Base-by-base conservation (phyloP, 2,888 invertebrate genomes). In the Noctua pronuba region DNA sequence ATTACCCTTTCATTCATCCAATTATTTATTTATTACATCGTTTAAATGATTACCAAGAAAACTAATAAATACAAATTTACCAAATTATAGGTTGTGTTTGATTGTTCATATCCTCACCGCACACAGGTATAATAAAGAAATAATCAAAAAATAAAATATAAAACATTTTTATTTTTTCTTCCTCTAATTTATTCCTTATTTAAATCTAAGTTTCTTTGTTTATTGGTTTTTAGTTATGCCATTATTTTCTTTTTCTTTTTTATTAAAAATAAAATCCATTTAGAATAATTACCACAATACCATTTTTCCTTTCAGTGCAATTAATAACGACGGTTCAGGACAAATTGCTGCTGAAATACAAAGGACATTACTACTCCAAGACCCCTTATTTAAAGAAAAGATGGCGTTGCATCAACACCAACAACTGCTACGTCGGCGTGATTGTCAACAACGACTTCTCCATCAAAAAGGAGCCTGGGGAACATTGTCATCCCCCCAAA, bases 331-430 rank as follows among this genome's bases (percentile, higher is more conserved):
- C 94, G 38, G 81, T 92, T 0, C 86, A 91, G 10, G 89, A 93
- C 71, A 92, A 91, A 79, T 85, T 93, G 31, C 87, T 94, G 46
- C 75, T 95, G 44, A 90, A 89, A 73, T 94, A 94, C 83, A 92
- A 92, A 80, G 92, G 93, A 0, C 92, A 95, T 72, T 94, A 92
- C 76, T 95, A 94, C 83, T 86, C 91, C 3, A 92, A 91, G 77
- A 88, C 92, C 5, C 93, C 94, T 1, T 92, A 93, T 46, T 82
- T 90, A 68, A 88, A 87, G 77, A 90, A 89, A 38, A 90, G 92
- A 75, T 95, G 95, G 95, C 85, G 95, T 3, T 95, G 95, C 74
- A 91, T 94, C 44, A 93, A 94, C 76, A 95, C 94, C 0, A 93
- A 90, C 65, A 85, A 75, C 1, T 95, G 95, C 71, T 94, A 83